A percentile compares a stretch with the other conserved stretches of the same genome.
phyloP scores from a whole-genome alignment of 2,797 vertebrate species.

The Lepidocolaptes lacrymiger region DNA sequence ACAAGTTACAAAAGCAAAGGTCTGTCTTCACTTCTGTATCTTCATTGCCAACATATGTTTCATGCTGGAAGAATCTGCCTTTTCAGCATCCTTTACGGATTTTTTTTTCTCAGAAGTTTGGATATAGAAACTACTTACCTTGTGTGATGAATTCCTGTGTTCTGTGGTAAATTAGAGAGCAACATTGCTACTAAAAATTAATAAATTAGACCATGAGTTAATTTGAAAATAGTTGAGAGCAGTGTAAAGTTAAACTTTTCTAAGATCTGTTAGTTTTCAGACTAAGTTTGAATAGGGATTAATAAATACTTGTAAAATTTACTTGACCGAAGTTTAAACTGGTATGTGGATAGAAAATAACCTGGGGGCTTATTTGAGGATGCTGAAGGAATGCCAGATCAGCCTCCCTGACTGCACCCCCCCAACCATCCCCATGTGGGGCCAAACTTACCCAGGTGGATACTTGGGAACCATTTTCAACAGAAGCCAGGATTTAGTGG shows the following conservation, averaged over 20 bases:
- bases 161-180: background rate
- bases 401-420: background rate
- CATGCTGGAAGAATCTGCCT: background rate
- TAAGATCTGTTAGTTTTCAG: background rate
- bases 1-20: background rate
- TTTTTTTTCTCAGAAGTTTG: background rate
- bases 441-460: background rate
- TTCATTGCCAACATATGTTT: background rate
- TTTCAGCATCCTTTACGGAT: background rate
- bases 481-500: background rate
- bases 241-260: background rate
- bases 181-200: background rate
- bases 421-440: fast-evolving
- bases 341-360: background rate
- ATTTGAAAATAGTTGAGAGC: background rate
- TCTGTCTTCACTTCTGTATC: background rate
- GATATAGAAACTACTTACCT: background rate
- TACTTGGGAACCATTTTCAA: background rate
- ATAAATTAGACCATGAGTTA: background rate
- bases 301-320: background rate
- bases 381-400: background rate
- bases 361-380: background rate
- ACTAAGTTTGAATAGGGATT: background rate
- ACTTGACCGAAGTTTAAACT: background rate
- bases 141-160: background rate